These are phyloP conservation scores for Stratiolaelaps scimitus DNA, from an alignment of 1,140 invertebrate species.

Conservation along the genomic window DNA sequence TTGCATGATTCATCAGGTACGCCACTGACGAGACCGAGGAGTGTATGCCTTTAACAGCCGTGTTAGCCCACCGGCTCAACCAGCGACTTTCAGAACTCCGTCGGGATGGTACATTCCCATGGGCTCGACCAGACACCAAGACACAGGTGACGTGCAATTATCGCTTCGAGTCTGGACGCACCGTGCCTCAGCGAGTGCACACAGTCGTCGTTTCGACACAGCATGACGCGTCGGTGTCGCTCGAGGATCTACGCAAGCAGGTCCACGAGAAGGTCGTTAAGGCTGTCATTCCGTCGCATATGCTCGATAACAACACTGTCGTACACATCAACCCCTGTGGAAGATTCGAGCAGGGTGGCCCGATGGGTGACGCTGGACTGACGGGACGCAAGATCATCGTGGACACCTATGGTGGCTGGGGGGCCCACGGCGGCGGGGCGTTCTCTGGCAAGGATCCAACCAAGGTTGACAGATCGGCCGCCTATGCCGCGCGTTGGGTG, in stretches of 20 bases:
- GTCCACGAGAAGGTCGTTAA: slow-evolving; percentile 84
- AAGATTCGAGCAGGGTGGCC: slow-evolving; percentile 84
- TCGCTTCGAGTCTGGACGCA: slow-evolving; percentile 54
- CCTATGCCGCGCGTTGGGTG: slow-evolving; percentile 56
- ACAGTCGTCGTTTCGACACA: slow-evolving; percentile 94
- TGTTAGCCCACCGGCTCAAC: slow-evolving; percentile 49
- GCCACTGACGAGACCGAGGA: slow-evolving; percentile 50
- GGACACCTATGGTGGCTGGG: slow-evolving; percentile 60
- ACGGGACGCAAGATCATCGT: slow-evolving; percentile 62
- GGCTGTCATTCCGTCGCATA: slow-evolving; percentile 77
- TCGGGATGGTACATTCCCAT: slow-evolving; percentile 44
- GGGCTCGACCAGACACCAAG: slow-evolving; percentile 51
- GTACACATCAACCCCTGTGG: slow-evolving; percentile 96
- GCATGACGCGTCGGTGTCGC: slow-evolving; percentile 78
- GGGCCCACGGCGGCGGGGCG: slow-evolving; percentile 58
- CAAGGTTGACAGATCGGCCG: slow-evolving; percentile 56
- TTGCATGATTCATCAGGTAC: slow-evolving; percentile 31
- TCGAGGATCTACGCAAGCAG: slow-evolving; percentile 70
- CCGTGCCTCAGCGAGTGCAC: slow-evolving; percentile 84
- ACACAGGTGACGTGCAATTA: slow-evolving; percentile 46
- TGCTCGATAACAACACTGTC: slow-evolving; percentile 76
- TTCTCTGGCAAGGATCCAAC: slow-evolving; percentile 59
- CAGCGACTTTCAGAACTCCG: slow-evolving; percentile 46
- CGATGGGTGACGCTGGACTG: slow-evolving; percentile 60
- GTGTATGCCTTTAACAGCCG: slow-evolving; percentile 50